Percentiles rank a stretch among this genome's conserved stretches.
phyloP scores from a whole-genome alignment of 2,797 vertebrate species.

The Chelon auratus region DNA sequence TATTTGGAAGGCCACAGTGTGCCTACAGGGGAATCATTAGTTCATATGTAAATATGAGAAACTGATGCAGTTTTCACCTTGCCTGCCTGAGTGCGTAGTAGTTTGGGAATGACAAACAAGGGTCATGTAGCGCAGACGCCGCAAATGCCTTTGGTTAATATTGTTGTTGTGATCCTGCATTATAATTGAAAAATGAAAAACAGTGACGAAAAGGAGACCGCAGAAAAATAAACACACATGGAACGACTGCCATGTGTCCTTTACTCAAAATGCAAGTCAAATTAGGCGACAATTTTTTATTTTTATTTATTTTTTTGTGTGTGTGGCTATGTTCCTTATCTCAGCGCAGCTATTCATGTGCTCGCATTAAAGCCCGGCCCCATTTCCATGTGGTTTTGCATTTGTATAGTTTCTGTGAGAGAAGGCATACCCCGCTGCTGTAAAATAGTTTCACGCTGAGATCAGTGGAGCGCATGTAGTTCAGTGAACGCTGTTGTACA shows the following conservation, averaged over 20 bases:
- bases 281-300: not conserved
- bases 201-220: not conserved
- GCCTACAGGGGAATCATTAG: conserved; percentile 74
- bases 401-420: conserved; percentile 57
- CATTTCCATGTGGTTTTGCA: conserved; percentile 51
- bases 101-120: conserved; percentile 63
- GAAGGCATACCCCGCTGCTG: conserved; percentile 54
- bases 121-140: conserved; percentile 41
- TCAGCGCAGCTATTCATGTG: conserved; percentile 13
- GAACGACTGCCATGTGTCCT: not conserved
- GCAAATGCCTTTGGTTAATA: conserved; percentile 47
- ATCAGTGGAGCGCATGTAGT: conserved; percentile 68
- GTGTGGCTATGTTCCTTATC: conserved; percentile 7
- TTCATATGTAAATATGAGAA: conserved; percentile 79
- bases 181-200: conserved; percentile 46
- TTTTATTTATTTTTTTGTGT: conserved; percentile 21
- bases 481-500: conserved; percentile 64
- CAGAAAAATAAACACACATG: not conserved
- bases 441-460: conserved; percentile 69
- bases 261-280: conserved; percentile 33
- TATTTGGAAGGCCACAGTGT: conserved; percentile 67
- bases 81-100: conserved; percentile 44
- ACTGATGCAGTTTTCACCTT: conserved; percentile 77
- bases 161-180: conserved; percentile 49
- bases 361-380: conserved; percentile 29